phyloP scores from a whole-genome alignment of 2,797 vertebrate species.

The Cuniculus paca region DNA sequence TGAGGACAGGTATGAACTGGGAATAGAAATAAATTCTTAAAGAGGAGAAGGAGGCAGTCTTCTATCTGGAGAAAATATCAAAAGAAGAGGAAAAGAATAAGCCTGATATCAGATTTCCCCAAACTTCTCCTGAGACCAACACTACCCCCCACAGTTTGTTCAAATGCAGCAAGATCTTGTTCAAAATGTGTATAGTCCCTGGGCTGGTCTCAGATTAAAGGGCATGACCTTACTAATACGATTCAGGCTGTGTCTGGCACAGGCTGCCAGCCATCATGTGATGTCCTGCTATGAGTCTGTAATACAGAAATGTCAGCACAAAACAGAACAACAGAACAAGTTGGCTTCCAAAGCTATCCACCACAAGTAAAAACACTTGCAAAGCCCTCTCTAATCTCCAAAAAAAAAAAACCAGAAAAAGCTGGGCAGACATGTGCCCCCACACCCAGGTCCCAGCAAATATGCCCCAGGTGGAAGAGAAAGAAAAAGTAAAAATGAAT shows the following conservation, averaged over 20 bases:
- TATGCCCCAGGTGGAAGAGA: neutral
- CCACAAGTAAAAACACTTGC: neutral
- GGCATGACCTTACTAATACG: slow-evolving; percentile 6
- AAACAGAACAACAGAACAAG: slow-evolving; percentile 28
- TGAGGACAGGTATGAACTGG: neutral
- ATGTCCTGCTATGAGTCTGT: neutral
- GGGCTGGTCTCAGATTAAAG: slow-evolving; percentile 39
- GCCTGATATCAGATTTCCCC: neutral
- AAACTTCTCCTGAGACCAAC: slow-evolving; percentile 8
- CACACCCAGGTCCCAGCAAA: neutral
- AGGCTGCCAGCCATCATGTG: neutral
- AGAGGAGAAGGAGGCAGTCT: neutral
- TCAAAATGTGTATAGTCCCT: slow-evolving; percentile 26
- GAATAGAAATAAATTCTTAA: slow-evolving; percentile 10
- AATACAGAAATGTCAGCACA: neutral
- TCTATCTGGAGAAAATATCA: neutral
- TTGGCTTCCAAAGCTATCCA: slow-evolving; percentile 19
- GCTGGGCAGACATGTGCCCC: neutral
- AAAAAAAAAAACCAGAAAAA: slow-evolving; percentile 70
- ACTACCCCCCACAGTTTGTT: neutral
- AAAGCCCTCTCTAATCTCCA: neutral
- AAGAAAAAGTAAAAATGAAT: slow-evolving; percentile 33
- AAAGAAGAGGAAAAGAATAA: neutral
- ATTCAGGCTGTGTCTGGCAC: neutral
- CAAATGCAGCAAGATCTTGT: no score